phyloP scores from a whole-genome alignment of 2,888 invertebrate genomes.

The Bhutanitis thaidina region DNA sequence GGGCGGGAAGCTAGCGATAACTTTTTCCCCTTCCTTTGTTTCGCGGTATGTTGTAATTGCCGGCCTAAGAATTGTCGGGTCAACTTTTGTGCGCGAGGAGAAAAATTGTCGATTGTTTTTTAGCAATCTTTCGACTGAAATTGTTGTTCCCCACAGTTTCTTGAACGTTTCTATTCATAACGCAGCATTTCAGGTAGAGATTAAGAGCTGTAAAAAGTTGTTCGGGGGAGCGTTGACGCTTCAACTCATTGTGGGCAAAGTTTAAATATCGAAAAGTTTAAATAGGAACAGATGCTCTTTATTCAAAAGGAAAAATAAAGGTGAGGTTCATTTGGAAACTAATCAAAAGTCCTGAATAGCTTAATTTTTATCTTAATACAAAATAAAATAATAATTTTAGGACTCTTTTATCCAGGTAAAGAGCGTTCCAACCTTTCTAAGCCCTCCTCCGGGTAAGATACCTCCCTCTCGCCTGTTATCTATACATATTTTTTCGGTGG shows the following conservation, averaged over 20 bases:
- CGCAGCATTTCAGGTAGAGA: conserved; percentile 7
- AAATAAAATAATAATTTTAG: background rate
- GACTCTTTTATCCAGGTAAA: too few species aligned
- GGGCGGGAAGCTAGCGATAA: conserved; percentile 21
- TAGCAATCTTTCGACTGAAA: conserved; percentile 11
- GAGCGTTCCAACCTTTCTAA: too few species aligned
- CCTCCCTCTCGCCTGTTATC: too few species aligned
- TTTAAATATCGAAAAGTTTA: conserved; percentile 6
- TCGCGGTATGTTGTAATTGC: conserved; percentile 21
- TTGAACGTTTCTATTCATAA: conserved; percentile 17
- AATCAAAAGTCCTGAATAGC: background rate
- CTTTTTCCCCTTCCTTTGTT: conserved; percentile 20
- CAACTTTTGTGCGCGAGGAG: background rate
- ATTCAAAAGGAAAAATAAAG: conserved; percentile 5
- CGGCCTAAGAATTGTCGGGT: conserved; percentile 6
- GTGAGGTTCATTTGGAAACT: background rate
- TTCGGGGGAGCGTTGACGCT: background rate
- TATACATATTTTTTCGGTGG: too few species aligned
- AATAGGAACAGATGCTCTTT: conserved; percentile 14
- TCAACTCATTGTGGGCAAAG: conserved; percentile 8
- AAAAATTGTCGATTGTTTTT: conserved; percentile 11
- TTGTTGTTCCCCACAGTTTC: conserved; percentile 15
- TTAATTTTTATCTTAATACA: background rate
- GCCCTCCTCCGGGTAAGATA: too few species aligned
- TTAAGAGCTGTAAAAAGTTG: conserved; percentile 12